A percentile compares a stretch with the other conserved stretches of the same genome.
phyloP scores from a whole-genome alignment of 2,113 vertebrate genomes.

The Cyprinus carpio region DNA sequence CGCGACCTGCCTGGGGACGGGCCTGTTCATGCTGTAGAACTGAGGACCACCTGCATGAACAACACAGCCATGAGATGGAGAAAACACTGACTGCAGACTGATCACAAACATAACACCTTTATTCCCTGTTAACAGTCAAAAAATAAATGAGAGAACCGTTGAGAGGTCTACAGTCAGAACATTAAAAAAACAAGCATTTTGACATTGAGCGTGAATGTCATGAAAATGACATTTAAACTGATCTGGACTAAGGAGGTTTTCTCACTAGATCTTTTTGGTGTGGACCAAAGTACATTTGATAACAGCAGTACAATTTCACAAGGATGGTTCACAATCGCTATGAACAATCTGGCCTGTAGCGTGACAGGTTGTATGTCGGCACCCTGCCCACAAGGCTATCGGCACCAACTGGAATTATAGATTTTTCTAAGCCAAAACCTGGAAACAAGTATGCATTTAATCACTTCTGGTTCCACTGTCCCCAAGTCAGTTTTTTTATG shows the following conservation, averaged over 20 bases:
- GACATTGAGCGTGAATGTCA: not conserved
- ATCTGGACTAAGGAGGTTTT: not conserved
- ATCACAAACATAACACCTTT: not conserved
- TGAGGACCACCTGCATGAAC: constrained; percentile 81
- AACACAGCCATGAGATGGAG: not conserved
- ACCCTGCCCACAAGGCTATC: no score
- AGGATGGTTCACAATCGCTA: not conserved
- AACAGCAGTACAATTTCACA: not conserved
- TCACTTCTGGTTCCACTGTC: no score
- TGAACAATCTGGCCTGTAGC: no score
- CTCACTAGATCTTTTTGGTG: not conserved
- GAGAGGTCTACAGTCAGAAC: not conserved
- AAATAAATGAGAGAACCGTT: not conserved
- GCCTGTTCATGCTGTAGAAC: constrained; percentile 98
- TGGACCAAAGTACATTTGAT: not conserved
- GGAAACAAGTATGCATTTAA: no score
- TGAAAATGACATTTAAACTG: not conserved
- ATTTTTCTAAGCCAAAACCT: no score
- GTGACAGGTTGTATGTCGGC: no score
- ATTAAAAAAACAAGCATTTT: not conserved
- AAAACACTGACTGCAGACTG: not conserved
- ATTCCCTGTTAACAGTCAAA: not conserved
- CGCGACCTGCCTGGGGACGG: constrained; percentile 82
- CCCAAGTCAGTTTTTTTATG: no score
- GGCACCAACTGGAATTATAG: no score